These are phyloP conservation scores for Noctua comes DNA, from an alignment of 2,888 invertebrate genomes.

Conservation along the genomic window DNA sequence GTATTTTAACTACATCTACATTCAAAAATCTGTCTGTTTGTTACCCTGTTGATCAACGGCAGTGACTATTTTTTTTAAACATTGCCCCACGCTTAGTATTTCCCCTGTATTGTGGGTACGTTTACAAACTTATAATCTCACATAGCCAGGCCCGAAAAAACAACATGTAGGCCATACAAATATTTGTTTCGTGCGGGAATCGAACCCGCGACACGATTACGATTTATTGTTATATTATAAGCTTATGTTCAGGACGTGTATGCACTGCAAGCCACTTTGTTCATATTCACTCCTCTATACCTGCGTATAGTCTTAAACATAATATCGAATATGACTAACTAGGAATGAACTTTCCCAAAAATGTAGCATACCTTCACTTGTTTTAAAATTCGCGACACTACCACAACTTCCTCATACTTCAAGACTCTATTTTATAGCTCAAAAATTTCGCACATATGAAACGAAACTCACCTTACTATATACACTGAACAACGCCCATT, in stretches of 20 bases:
- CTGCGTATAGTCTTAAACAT: background rate
- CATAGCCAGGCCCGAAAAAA: too few species aligned
- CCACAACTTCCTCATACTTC: slow-evolving; percentile 21
- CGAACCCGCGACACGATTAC: too few species aligned
- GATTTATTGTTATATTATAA: too few species aligned
- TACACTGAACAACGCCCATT: slow-evolving; percentile 57
- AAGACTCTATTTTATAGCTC: slow-evolving; percentile 39
- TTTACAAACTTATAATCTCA: too few species aligned
- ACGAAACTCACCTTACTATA: slow-evolving; percentile 35
- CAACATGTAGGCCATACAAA: too few species aligned
- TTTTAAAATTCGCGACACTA: slow-evolving; percentile 19
- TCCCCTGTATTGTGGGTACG: too few species aligned
- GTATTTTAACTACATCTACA: background rate
- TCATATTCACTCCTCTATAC: background rate
- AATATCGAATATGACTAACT: background rate
- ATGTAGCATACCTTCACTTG: background rate
- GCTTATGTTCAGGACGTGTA: background rate
- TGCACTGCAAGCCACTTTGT: background rate
- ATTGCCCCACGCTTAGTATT: too few species aligned
- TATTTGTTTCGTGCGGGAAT: background rate
- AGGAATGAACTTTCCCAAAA: background rate
- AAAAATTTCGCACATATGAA: slow-evolving; percentile 46
- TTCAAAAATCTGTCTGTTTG: background rate
- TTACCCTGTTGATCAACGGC: background rate
- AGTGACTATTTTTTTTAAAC: too few species aligned